Evolutionary conservation across 2,888 invertebrate species (phyloP).

Genomic region (Eupithecia pulchellata): DNA sequence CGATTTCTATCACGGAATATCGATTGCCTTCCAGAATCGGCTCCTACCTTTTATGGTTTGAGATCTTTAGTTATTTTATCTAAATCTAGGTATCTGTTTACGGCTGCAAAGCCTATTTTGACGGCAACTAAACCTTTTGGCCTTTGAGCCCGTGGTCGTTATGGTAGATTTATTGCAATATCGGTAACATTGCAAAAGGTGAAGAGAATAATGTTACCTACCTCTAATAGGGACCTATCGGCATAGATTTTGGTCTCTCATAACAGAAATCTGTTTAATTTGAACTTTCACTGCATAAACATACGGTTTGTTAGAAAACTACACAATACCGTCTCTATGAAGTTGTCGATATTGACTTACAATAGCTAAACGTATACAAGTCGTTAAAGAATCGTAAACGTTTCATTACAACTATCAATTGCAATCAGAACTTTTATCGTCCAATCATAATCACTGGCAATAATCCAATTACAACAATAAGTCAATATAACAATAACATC

Average conservation of each 20-base stretch:
- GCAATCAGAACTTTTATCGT: slow-evolving; percentile 22
- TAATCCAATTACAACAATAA: slow-evolving; percentile 33
- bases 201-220: slow-evolving; percentile 12
- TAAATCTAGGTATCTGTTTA: slow-evolving; percentile 3
- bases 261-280: not conserved
- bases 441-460: slow-evolving; percentile 19
- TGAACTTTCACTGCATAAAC: not conserved
- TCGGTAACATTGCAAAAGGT: slow-evolving; percentile 23
- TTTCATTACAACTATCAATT: slow-evolving; percentile 16
- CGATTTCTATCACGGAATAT: slow-evolving; percentile 4
- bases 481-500: slow-evolving; percentile 24
- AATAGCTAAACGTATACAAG: not conserved
- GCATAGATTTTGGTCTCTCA: not conserved
- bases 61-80: slow-evolving; percentile 9
- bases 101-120: slow-evolving; percentile 15
- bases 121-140: slow-evolving; percentile 22
- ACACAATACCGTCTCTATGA: not conserved
- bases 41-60: not conserved
- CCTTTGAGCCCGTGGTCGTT: slow-evolving; percentile 23
- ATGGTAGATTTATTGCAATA: slow-evolving; percentile 25
- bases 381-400: not conserved
- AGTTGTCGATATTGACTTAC: not conserved
- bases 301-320: not conserved
- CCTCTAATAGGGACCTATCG: not conserved
- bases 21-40: not conserved